Evolutionary conservation across 2,888 invertebrate genomes (phyloP), one percentile per base, ranked within the genome.

Genomic region (Sphaerophoria rueppellii): DNA sequence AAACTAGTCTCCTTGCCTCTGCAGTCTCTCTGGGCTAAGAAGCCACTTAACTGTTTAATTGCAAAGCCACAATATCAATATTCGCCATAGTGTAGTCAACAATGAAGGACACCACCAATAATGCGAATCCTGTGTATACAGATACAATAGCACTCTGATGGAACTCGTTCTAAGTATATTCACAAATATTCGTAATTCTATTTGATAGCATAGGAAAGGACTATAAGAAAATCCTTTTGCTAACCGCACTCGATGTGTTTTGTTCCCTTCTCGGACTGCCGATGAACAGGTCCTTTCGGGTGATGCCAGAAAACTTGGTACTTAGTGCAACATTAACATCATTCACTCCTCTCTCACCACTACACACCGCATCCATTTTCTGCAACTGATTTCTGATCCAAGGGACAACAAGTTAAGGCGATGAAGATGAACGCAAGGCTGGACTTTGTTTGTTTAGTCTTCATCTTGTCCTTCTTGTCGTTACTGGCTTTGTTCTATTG

Each of bases 31-130:
- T 54, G 11, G 46, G 65, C 67, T 67, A 63, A 76, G 75, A 80
- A 83, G 85, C 81, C 85, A 85, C 81, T 85, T 77, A 85, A 81
- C 81, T 81, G 70, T 81, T 85, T 85, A 85, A 85, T 77, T 81
- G 69, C 77, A 81, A 77, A 85, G 73, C 85, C 85, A 77, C 81
- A 85, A 81, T 81, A 81, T 85, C 81, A 85, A 85, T 85, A 85
- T 81, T 70, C 72, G 76, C 73, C 73, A 43, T 40, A 67, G 54
- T 70, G 73, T 73, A 77, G 75, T 80, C 74, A 83, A 81, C 76
- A 73, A 79, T 65, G 46, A 69, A 76, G 73, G 79, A 80, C 72
- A 80, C 61, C 75, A 80, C 79, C 71, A 74, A 83, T 79, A 83
- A 79, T 83, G 74, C 79, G 74, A 71, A 65, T 57, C 65, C 24